Base-by-base conservation (phyloP, 2,113 vertebrate genomes). In the Nerophis ophidion region DNA sequence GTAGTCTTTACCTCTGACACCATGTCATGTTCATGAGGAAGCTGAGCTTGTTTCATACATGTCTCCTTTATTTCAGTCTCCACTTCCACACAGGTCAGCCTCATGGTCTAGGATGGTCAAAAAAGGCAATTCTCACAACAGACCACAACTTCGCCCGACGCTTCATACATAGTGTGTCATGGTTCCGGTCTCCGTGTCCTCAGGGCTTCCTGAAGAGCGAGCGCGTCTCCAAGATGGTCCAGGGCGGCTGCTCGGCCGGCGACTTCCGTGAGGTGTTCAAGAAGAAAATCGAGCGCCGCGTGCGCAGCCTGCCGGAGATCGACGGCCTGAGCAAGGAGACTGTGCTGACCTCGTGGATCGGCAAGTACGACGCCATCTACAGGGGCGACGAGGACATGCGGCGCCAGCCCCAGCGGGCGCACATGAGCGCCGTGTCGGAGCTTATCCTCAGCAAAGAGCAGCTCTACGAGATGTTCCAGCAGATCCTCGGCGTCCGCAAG, bases 401-500 rank as follows among this genome's bases (percentile, higher is more conserved):
- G 64, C 93, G 92, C 12, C 93, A 91, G 38, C 81, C 92, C 0
- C 93, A 89, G 45, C 89, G 96, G n/a, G 89, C 92, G 79, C 89
- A 93, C 35, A 81, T 95, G 40, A 93, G 92, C 49, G 89, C 93
- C 3, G 93, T 94, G 14, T 96, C 96, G 0, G 97, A 98, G 85
- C 93, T 99, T 46, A 98, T 99, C 85, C 91, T 98, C 73, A 97
- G 95, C 81, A 99, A 98, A 81, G 97, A 98, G 70, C 96, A 98
- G 75, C 93, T 99, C 58, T 99, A 96, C 63, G 91, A 98, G 85
- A 98, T 99, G 95, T 99, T 99, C 81, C 96, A 98, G 74, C 95
- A 95, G 86, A 96, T 98, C 72, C 89, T 98, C 44, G 91, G 94
- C 12, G 88, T 99, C 76, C 93, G 93, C 72, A 98, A 98, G 75